Base-by-base conservation (phyloP, 53 echinoderm and acorn worm genomes). In the Patiria pectinifera region DNA sequence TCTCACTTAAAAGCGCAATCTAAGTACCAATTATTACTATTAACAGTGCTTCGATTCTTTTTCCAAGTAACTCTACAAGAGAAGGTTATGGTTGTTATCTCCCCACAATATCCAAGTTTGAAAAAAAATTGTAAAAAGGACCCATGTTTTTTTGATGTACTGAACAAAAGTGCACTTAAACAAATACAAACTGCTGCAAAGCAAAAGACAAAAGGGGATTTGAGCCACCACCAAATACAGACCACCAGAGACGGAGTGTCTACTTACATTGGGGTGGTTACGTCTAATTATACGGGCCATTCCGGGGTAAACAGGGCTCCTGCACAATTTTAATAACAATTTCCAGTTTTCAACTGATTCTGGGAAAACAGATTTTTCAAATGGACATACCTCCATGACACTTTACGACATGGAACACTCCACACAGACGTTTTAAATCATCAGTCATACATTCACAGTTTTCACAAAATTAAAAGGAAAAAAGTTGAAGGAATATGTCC, bases 301-400 rank as follows among this genome's bases (percentile, higher is more conserved):
- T 74, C 74, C 74, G 19, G 74, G 74, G 21, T 23, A 74, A 74
- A 74, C 24, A 74, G 74, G 74, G 74, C 21, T 74, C 74, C 74
- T 74, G 24, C 74, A 74, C 19, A 3, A 23, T 74, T 74, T 74
- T 24, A 23, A 70, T 12, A 18, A 70, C 11, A 16, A 5, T 18
- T 70, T 21, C 35, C 35, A 53, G 53, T 66, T 66, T 66, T 66
- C 10, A 18, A 66, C 12, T 66, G 66, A 66, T 66, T 18, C 15
- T 66, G 4, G 66, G 66, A 15, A 66, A 66, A 66, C 15, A 66
- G 4, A 11, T 13, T 66, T 14, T 14, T 66, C 15, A 66, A 66
- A 16, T 14, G 19, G 66, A 66, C 66, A 66, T 66, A 53, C 0
- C 53, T 53, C 8, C 53, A 6, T 53, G 8, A 53, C 53, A 53